phyloP scores from a whole-genome alignment of 37 sponge, comb jelly and placozoan genomes.

The Aplysina aerophoba region DNA sequence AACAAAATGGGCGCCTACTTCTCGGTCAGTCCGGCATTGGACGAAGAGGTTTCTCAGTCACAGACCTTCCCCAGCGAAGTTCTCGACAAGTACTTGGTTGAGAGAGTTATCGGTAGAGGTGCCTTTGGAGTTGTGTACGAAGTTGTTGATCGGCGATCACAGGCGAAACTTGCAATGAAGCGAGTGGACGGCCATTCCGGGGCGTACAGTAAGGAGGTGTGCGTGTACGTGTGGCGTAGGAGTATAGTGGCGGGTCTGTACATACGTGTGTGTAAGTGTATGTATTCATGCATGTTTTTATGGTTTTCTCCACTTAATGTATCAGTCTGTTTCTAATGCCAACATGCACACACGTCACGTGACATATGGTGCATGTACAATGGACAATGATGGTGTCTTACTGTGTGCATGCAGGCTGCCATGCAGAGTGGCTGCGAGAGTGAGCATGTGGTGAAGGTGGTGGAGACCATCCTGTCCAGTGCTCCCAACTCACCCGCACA shows the following conservation, averaged over 20 bases:
- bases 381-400: too few relatives aligned
- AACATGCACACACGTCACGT: too few relatives aligned
- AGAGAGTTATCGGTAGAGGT: constrained; percentile 66
- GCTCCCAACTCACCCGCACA: constrained; percentile 9
- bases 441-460: constrained; percentile 76
- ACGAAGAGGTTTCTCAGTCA: not conserved
- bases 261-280: too few relatives aligned
- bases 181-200: constrained; percentile 15
- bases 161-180: constrained; percentile 71
- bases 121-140: constrained; percentile 84
- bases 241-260: too few relatives aligned
- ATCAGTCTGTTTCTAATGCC: too few relatives aligned
- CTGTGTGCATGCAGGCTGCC: not conserved
- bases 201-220: constrained; percentile 58
- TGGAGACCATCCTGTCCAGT: constrained; percentile 48
- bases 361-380: too few relatives aligned
- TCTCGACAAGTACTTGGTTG: constrained; percentile 46
- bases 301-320: too few relatives aligned
- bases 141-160: constrained; percentile 64
- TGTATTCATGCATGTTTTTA: too few relatives aligned
- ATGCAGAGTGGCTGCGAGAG: constrained; percentile 70
- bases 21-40: not conserved
- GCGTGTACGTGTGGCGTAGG: constrained; percentile 23
- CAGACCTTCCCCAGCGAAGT: not conserved
- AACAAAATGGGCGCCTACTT: not conserved